Base-by-base conservation (phyloP, 2,113 vertebrate genomes). In the Sphaerodactylus townsendi region DNA sequence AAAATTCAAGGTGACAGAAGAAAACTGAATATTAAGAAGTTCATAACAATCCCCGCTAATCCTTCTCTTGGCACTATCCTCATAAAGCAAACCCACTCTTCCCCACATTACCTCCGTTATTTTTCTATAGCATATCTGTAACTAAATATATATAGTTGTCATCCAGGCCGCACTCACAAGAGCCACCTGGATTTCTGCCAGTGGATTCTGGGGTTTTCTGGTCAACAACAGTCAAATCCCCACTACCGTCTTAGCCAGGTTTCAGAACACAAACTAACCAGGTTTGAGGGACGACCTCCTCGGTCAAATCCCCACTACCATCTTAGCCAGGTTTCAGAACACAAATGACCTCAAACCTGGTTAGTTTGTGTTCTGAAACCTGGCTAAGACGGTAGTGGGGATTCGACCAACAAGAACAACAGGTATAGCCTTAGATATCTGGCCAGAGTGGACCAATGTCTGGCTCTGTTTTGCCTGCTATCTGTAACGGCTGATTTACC, bases 1-100 rank as follows among this genome's bases (percentile, higher is more conserved):
- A 77, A 84, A 77, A 77, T 70, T 50, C 82, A 84, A 39, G 74
- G 33, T 70, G 53, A 59, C 39, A 62, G 30, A 50, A 59, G 33
- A 71, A 33, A 77, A 77, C 35, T 30, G 39, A 53, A 56, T 70
- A 66, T 79, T 79, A 46, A 53, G 44, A 69, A 10, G 78, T 70
- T 33, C 17, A 33, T 14, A 35, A 71, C 46, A 70, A 56, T 56
- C 33, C 33, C 50, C 56, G 28, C 33, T 70, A 71, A 81, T 81
- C 68, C 28, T 44, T n/a, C 25, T 71, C 71, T 81, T 48, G 53
- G 25, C 70, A 41, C 35, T 59, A 66, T n/a, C 46, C 48, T 41
- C 35, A 11, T 50, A 59, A 48, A 56, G 28, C 71, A 10, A 5
- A 14, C 4, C 33, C 68, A 44, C 44, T 5, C 44, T 5, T 9